Conservation (phyloP, 2,888 invertebrate species). For the Gandaritis pyraliata region DNA sequence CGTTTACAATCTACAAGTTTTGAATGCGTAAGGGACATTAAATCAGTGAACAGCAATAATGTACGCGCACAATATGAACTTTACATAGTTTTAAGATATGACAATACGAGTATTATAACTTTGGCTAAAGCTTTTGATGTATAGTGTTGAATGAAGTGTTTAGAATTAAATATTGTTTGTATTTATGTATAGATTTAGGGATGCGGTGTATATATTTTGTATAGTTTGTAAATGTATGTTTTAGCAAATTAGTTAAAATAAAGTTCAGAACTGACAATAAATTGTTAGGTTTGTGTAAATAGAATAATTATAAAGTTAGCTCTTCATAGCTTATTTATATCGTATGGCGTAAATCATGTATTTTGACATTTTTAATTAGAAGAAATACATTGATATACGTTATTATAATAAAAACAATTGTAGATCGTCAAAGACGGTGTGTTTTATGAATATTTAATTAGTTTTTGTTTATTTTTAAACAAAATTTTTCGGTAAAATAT, state of each 20-base stretch:
- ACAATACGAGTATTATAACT: slow-evolving; percentile 69
- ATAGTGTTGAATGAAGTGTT: slow-evolving; percentile 58
- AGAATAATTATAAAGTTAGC: slow-evolving; percentile 54
- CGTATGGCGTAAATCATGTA: slow-evolving; percentile 47
- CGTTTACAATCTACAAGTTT: slow-evolving; percentile 66
- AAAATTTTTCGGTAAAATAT: background rate
- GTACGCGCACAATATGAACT: slow-evolving; percentile 64
- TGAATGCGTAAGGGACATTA: slow-evolving; percentile 57
- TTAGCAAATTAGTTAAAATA: slow-evolving; percentile 56
- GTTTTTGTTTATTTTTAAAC: background rate
- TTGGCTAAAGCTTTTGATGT: slow-evolving; percentile 70
- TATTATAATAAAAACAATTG: background rate
- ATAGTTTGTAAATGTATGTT: slow-evolving; percentile 51
- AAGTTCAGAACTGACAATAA: slow-evolving; percentile 84
- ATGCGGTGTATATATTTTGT: slow-evolving; percentile 53
- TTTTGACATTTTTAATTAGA: slow-evolving; percentile 39
- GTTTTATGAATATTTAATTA: slow-evolving; percentile 1
- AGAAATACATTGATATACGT: background rate
- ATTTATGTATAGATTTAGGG: slow-evolving; percentile 57
- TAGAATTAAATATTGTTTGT: slow-evolving; percentile 43
- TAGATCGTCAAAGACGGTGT: slow-evolving; percentile 31
- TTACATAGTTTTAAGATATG: slow-evolving; percentile 60
- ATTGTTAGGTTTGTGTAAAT: slow-evolving; percentile 72
- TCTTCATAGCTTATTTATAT: slow-evolving; percentile 61
- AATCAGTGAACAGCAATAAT: slow-evolving; percentile 49